Evolutionary conservation across 2,888 invertebrate genomes (phyloP).

Genomic region (Clunio marinus): DNA sequence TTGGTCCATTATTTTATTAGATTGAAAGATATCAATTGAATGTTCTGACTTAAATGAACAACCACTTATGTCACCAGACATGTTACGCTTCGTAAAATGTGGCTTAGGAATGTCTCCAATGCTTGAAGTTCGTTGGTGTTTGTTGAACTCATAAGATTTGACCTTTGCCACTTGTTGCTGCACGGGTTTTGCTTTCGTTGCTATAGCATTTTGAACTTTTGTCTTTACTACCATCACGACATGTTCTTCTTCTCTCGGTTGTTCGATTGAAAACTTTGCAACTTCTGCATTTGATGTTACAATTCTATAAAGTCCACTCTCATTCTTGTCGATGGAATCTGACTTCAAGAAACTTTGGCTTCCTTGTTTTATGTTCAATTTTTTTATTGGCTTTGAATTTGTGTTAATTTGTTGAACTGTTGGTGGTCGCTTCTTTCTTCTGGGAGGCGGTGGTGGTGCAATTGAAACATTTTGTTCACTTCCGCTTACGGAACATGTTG

Average conservation of each 20-base stretch:
- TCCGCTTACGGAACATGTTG: neutral
- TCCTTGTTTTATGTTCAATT: neutral
- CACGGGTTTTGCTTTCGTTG: neutral
- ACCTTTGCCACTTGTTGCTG: slow-evolving; percentile 5
- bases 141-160: neutral
- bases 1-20: slow-evolving; percentile 13
- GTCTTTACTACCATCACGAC: neutral
- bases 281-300: neutral
- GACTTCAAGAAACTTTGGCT: neutral
- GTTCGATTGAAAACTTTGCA: slow-evolving; percentile 15
- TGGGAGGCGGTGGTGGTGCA: slow-evolving; percentile 26
- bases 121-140: slow-evolving; percentile 1
- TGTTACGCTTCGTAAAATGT: neutral
- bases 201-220: slow-evolving; percentile 30
- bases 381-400: slow-evolving; percentile 6
- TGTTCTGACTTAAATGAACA: neutral
- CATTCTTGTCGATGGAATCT: slow-evolving; percentile 15
- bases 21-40: slow-evolving; percentile 26
- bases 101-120: neutral
- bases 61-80: neutral
- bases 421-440: slow-evolving; percentile 1
- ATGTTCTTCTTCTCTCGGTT: neutral
- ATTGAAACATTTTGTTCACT: neutral
- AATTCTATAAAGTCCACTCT: slow-evolving; percentile 27
- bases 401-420: neutral